Conservation (phyloP, 2,888 invertebrate species). For the Leptinotarsa haldemani region DNA sequence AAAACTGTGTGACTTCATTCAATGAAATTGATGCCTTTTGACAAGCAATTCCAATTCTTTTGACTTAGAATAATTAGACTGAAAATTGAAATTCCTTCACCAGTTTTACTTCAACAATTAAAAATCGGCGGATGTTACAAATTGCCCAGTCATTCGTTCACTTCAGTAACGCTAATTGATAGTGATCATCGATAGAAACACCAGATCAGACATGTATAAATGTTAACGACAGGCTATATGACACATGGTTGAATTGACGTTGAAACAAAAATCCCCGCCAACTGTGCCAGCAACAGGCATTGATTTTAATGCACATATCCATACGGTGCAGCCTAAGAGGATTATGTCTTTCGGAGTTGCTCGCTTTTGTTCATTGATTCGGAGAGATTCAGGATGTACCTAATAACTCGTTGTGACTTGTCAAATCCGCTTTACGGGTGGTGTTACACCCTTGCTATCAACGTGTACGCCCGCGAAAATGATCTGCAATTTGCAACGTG, state of each 20-base stretch:
- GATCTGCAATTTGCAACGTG: slow-evolving; percentile 1
- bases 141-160: not conserved
- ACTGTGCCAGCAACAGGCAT: slow-evolving; percentile 32
- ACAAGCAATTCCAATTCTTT: too few relatives aligned
- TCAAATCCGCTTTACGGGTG: slow-evolving; percentile 43
- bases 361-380: slow-evolving; percentile 38
- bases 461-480: slow-evolving; percentile 10
- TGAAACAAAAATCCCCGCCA: slow-evolving; percentile 29
- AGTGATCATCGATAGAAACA: slow-evolving; percentile 2
- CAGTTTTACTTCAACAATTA: too few relatives aligned
- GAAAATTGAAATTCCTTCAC: too few relatives aligned
- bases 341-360: slow-evolving; percentile 36
- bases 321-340: slow-evolving; percentile 43
- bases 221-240: slow-evolving; percentile 2
- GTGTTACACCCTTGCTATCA: slow-evolving; percentile 13
- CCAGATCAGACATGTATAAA: not conserved
- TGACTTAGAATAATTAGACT: too few relatives aligned
- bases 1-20: too few relatives aligned
- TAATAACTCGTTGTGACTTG: slow-evolving; percentile 46
- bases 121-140: not conserved
- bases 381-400: slow-evolving; percentile 37
- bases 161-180: slow-evolving; percentile 12
- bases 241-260: slow-evolving; percentile 20
- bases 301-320: slow-evolving; percentile 32
- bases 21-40: too few relatives aligned